These are phyloP conservation scores for Pteromalus puparum DNA, from an alignment of 1,140 invertebrate species.

Conservation along the genomic window DNA sequence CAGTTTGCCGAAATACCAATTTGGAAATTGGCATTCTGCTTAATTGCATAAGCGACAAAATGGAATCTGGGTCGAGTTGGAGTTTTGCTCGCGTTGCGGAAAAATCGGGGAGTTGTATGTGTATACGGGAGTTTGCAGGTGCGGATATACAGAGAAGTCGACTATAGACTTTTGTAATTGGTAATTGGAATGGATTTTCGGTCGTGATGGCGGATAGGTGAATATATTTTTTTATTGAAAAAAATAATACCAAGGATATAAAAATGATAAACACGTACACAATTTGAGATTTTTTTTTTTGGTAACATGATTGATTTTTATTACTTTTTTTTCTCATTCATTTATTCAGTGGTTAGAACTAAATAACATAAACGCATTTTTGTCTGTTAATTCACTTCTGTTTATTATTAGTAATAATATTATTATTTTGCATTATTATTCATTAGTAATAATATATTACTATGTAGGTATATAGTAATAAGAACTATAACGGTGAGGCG, in stretches of 20 bases:
- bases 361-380: conserved; percentile 74
- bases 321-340: conserved; percentile 62
- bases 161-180: no score
- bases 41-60: conserved; percentile 56
- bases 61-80: conserved; percentile 52
- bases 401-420: conserved; percentile 67
- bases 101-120: neutral
- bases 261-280: conserved; percentile 25
- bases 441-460: conserved; percentile 39
- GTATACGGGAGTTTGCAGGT: neutral
- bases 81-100: conserved; percentile 43
- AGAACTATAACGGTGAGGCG: conserved; percentile 70
- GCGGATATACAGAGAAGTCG: no score
- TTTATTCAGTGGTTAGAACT: conserved; percentile 68
- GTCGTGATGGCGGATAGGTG: neutral
- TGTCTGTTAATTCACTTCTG: conserved; percentile 65
- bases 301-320: conserved; percentile 74
- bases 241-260: neutral
- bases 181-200: neutral
- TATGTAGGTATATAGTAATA: conserved; percentile 58
- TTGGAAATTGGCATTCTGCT: conserved; percentile 58
- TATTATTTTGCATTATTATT: conserved; percentile 62
- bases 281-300: conserved; percentile 45
- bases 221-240: neutral
- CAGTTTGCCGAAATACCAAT: conserved; percentile 34